These are phyloP conservation scores for Atlantisia rogersi DNA, from an alignment of 2,113 vertebrate genomes.

Conservation along the genomic window DNA sequence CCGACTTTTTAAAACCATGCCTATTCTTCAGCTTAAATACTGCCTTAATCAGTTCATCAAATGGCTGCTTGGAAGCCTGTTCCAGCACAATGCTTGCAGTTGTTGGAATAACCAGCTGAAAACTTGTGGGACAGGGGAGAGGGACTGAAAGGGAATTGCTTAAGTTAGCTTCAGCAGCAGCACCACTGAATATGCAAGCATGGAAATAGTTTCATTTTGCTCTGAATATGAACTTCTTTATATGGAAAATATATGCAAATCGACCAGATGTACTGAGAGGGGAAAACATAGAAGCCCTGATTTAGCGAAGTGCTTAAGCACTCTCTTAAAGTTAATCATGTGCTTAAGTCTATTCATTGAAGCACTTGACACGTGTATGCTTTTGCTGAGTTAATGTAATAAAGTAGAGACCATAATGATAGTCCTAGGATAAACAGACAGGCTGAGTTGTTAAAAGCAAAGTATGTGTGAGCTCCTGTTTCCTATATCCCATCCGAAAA, in stretches of 20 bases:
- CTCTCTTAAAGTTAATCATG: conserved; percentile 66
- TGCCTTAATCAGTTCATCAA: neutral
- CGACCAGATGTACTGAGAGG: conserved; percentile 40
- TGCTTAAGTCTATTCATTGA: conserved; percentile 70
- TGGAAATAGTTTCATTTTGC: conserved; percentile 12
- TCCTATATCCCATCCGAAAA: conserved; percentile 44
- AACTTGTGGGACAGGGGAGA: neutral
- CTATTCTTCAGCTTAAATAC: neutral
- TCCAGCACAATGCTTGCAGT: neutral
- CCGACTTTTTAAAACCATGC: neutral
- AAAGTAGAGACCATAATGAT: conserved; percentile 60
- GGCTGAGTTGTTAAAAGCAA: conserved; percentile 6
- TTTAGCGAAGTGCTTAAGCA: conserved; percentile 66
- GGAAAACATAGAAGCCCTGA: conserved; percentile 46
- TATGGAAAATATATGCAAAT: conserved; percentile 67
- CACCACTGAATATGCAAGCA: neutral
- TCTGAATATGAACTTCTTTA: conserved; percentile 41
- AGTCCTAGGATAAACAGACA: conserved; percentile 66
- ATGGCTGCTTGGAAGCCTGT: neutral
- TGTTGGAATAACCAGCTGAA: neutral
- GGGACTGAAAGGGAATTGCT: neutral
- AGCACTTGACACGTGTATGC: conserved; percentile 58
- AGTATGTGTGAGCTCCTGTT: neutral
- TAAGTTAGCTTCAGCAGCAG: conserved; percentile 8
- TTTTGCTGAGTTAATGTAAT: conserved; percentile 72